phyloP scores from a whole-genome alignment of 1,140 invertebrate genomes.

The Nixonia krombeini region DNA sequence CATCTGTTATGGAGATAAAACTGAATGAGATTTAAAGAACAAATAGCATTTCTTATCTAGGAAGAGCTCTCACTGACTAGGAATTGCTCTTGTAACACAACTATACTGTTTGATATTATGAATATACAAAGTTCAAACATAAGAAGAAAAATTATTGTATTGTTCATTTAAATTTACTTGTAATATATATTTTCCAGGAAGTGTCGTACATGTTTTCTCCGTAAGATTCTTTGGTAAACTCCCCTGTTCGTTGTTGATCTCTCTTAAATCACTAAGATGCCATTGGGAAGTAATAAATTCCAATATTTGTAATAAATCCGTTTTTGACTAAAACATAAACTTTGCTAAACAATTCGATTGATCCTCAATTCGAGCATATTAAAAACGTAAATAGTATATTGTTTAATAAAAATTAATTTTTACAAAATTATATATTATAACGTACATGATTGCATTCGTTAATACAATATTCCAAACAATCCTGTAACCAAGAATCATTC shows the following conservation, averaged over 20 bases:
- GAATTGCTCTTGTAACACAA: no score
- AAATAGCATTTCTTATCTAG: no score
- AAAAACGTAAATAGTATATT: constrained; percentile 3
- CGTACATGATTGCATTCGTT: constrained; percentile 37
- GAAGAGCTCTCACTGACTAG: no score
- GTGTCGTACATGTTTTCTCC: constrained; percentile 59
- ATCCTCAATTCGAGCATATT: constrained; percentile 4
- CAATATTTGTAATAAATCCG: constrained; percentile 35
- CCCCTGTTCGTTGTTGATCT: constrained; percentile 70
- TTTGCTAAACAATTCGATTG: constrained; percentile 10
- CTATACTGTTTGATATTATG: no score
- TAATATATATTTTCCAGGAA: constrained; percentile 74
- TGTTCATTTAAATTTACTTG: no score
- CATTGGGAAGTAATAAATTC: constrained; percentile 74
- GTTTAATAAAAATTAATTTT: constrained; percentile 3
- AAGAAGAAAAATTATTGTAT: no score
- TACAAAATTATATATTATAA: constrained; percentile 12
- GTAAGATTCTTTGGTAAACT: constrained; percentile 73
- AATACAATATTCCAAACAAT: constrained; percentile 56
- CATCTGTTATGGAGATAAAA: no score
- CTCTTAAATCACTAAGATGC: constrained; percentile 75
- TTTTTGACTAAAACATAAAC: no score
- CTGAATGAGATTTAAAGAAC: no score
- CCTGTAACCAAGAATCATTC: constrained; percentile 54
- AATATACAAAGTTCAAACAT: no score